Evolutionary conservation across 1,140 invertebrate species (phyloP).

Genomic region (Anastrepha obliqua): DNA sequence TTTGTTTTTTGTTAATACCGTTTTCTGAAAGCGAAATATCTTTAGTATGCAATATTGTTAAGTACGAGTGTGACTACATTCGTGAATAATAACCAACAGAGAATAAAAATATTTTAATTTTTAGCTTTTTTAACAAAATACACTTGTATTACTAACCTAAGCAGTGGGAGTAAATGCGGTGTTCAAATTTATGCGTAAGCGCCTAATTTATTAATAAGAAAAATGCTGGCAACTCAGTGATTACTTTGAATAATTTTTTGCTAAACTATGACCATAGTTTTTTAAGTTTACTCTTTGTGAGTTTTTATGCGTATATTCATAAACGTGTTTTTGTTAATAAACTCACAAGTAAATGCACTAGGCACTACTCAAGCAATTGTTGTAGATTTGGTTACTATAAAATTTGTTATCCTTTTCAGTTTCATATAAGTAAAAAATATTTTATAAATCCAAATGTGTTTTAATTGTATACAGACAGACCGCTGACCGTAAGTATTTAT

Average conservation of each 20-base stretch:
- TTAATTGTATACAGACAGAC: not conserved
- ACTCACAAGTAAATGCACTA: not conserved
- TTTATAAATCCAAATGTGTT: not conserved
- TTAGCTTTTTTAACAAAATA: slow-evolving; percentile 64
- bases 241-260: not conserved
- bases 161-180: not conserved
- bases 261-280: not conserved
- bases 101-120: slow-evolving; percentile 74
- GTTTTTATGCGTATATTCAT: not conserved
- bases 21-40: not conserved
- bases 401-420: not conserved
- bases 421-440: slow-evolving; percentile 25
- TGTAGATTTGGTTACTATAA: not conserved
- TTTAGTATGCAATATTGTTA: slow-evolving; percentile 13
- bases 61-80: slow-evolving; percentile 31
- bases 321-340: not conserved
- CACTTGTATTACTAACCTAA: slow-evolving; percentile 5
- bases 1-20: not conserved
- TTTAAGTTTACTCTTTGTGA: not conserved
- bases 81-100: slow-evolving; percentile 64
- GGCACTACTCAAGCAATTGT: not conserved
- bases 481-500: not conserved
- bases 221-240: not conserved
- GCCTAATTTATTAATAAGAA: not conserved
- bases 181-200: not conserved